Conservation (phyloP, 2,797 vertebrate species). For the Discoglossus pictus region DNA sequence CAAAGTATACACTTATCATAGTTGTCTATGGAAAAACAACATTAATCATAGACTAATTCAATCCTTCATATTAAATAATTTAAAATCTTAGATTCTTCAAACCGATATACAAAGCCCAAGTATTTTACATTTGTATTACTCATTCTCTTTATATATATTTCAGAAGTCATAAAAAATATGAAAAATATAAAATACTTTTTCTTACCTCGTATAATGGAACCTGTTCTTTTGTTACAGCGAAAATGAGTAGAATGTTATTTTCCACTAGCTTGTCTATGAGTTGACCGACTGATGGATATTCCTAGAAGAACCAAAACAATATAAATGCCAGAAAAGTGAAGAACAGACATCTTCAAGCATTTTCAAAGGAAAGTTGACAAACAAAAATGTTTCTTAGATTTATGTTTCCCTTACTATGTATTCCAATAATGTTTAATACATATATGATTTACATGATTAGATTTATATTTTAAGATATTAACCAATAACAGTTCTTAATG, state of each 20-base stretch:
- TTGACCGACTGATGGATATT: constrained; percentile 94
- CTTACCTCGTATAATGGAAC: constrained; percentile 86
- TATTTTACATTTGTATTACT: too few relatives aligned
- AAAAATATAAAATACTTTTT: constrained; percentile 9
- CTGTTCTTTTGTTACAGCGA: constrained; percentile 87
- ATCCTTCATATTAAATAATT: constrained; percentile 25
- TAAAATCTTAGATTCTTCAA: constrained; percentile 9
- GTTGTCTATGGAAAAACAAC: constrained; percentile 24
- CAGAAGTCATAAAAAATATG: background rate
- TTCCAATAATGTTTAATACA: too few relatives aligned
- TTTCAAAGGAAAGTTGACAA: too few relatives aligned
- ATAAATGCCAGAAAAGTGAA: background rate
- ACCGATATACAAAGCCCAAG: background rate
- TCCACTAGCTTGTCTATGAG: constrained; percentile 93
- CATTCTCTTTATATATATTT: background rate
- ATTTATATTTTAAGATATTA: too few relatives aligned
- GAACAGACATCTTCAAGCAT: background rate
- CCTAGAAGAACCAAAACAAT: constrained; percentile 69
- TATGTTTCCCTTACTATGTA: too few relatives aligned
- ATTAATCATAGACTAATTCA: constrained; percentile 26
- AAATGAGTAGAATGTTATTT: constrained; percentile 95
- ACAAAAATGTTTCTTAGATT: too few relatives aligned
- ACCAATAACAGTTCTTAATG: too few relatives aligned
- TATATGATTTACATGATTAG: too few relatives aligned
- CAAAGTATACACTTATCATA: background rate